Conservation (phyloP, 2,888 invertebrate species). For the Eueremaeus valkanovi region DNA sequence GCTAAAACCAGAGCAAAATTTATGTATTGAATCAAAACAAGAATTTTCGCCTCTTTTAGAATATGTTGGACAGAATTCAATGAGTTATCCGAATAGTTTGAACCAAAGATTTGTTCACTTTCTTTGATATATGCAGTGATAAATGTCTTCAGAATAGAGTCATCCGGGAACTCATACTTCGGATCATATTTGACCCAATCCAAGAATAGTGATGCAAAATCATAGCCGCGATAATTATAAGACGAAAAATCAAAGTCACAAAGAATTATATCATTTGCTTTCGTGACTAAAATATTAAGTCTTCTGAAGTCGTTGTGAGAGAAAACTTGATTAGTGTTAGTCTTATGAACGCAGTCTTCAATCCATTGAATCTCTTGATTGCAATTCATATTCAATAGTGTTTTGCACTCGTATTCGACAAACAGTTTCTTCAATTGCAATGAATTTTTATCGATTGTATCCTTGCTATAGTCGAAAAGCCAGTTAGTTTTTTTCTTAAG, state of each 20-base stretch:
- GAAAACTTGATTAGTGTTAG: not conserved
- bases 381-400: constrained; percentile 21
- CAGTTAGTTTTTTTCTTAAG: constrained; percentile 65
- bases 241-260: constrained; percentile 34
- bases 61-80: not conserved
- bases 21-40: not conserved
- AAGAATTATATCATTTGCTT: not conserved
- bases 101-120: not conserved
- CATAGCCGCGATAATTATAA: constrained; percentile 29
- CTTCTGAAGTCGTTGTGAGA: constrained; percentile 30
- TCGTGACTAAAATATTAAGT: constrained; percentile 18
- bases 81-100: not conserved
- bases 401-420: constrained; percentile 17
- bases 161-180: not conserved
- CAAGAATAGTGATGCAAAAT: not conserved
- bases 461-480: constrained; percentile 2
- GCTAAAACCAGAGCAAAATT: not conserved
- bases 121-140: not conserved
- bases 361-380: constrained; percentile 31
- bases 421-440: not conserved
- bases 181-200: not conserved
- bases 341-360: not conserved
- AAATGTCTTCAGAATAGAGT: not conserved
- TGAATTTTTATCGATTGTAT: no score
- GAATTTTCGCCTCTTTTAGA: not conserved